phyloP scores from a whole-genome alignment of 2,888 invertebrate genomes.

The Meta bourneti region DNA sequence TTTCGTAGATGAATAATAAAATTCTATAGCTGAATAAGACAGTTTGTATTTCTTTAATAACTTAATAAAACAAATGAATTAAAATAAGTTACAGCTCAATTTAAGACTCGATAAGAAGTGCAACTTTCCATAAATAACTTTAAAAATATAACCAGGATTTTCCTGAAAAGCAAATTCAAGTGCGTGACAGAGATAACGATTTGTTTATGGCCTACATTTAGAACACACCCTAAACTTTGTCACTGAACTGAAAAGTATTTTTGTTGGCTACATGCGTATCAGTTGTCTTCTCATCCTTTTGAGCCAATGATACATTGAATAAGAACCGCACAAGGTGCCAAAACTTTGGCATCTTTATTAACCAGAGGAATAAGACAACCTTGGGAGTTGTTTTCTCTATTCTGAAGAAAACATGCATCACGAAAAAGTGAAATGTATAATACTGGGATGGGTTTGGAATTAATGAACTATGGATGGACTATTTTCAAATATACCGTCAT shows the following conservation, averaged over 20 bases:
- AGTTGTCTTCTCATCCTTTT: conserved; percentile 44
- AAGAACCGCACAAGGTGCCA: conserved; percentile 41
- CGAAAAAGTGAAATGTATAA: conserved; percentile 9
- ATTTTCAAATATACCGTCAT: background rate
- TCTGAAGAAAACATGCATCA: background rate
- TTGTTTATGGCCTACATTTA: conserved; percentile 14
- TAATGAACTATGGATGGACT: background rate
- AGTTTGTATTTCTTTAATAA: too few species aligned
- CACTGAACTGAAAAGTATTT: conserved; percentile 29
- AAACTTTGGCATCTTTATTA: conserved; percentile 65
- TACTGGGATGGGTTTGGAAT: background rate
- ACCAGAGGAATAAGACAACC: conserved; percentile 49
- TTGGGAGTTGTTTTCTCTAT: conserved; percentile 41
- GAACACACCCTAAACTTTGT: conserved; percentile 20
- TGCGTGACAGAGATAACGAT: background rate
- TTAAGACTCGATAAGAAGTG: too few species aligned
- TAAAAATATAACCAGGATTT: background rate
- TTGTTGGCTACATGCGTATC: conserved; percentile 55
- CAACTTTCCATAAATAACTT: too few species aligned
- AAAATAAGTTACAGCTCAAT: too few species aligned
- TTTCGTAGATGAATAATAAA: too few species aligned
- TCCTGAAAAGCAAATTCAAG: background rate
- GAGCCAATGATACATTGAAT: conserved; percentile 5
- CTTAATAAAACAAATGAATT: too few species aligned
- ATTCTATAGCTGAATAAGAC: too few species aligned